phyloP scores from a whole-genome alignment of 2,888 invertebrate species.

The Notocelia uddmanniana region DNA sequence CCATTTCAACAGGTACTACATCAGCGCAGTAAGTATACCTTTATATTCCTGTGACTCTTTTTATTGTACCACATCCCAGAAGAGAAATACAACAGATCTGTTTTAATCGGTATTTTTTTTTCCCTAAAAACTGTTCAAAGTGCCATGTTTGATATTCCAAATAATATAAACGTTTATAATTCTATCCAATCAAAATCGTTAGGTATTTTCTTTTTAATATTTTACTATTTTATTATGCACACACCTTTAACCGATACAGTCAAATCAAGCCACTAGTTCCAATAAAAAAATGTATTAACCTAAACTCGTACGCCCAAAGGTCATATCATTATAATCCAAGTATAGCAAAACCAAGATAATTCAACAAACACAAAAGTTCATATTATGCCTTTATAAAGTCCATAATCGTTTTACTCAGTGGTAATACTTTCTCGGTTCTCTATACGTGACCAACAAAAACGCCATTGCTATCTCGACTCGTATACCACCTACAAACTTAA shows the following conservation, averaged over 20 bases:
- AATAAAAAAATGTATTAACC: slow-evolving; percentile 79
- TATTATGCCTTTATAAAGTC: background rate
- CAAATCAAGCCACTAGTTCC: slow-evolving; percentile 72
- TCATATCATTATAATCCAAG: slow-evolving; percentile 76
- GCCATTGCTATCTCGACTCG: slow-evolving; percentile 63
- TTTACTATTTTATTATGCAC: slow-evolving; percentile 46
- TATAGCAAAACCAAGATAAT: slow-evolving; percentile 51
- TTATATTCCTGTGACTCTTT: too few relatives aligned
- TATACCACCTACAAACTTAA: slow-evolving; percentile 31
- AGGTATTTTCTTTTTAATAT: too few relatives aligned
- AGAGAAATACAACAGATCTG: too few relatives aligned
- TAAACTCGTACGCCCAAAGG: slow-evolving; percentile 76
- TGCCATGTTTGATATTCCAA: too few relatives aligned
- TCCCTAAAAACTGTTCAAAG: too few relatives aligned
- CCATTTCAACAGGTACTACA: too few relatives aligned
- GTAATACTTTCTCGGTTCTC: slow-evolving; percentile 48
- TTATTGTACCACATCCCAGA: too few relatives aligned
- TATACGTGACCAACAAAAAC: slow-evolving; percentile 78
- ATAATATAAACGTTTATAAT: too few relatives aligned
- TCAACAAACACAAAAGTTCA: background rate
- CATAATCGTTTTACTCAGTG: background rate
- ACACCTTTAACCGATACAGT: slow-evolving; percentile 54
- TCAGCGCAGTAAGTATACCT: too few relatives aligned
- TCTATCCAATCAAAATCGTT: too few relatives aligned
- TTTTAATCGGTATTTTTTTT: too few relatives aligned